Evolutionary conservation across 2,113 vertebrate genomes (phyloP), one percentile per base, ranked within the genome.

Genomic region (Sturnira hondurensis): DNA sequence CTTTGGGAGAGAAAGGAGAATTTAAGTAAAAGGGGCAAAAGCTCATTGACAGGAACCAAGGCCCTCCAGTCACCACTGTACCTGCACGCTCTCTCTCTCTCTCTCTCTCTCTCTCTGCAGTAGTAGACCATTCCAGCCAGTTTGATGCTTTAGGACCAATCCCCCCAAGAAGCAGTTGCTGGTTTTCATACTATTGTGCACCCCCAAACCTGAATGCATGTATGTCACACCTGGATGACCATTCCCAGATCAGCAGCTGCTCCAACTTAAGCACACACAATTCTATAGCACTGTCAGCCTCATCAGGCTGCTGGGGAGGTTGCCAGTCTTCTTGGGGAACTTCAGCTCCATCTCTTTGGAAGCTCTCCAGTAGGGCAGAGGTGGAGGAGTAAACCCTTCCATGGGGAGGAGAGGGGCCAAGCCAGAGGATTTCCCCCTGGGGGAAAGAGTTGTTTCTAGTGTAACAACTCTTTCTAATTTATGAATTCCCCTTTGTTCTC

Each of bases 311-410:
- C 1, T 19, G 20, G 14, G 7, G 1, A 8, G 11, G 26, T 43
- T 26, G 3, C 11, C 10, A 13, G 3, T 56, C 31, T 63, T 50
- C 0, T 16, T 7, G 61, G 78, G 58, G 5, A 11, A 11, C 12
- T 45, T 58, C 36, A 65, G 20, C 12, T 19, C 19, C 3, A 9
- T 63, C n/a, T 16, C 16, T n/a, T 24, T 33, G 22, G 43, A 71
- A 41, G 50, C 9, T 50, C 10, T 80, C 10, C n/a, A n/a, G 15
- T 11, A 56, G 52, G 3, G 8, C 26, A 67, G 54, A 28, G 22
- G 3, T 2, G 6, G 16, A 2, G 17, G 9, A 28, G 52, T 19
- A 50, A 74, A 22, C 5, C 2, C 4, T 43, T 31, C 5, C 3
- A 33, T 4, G 45, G 54, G 19, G 52, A 81, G 47, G 45, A 52